Evolutionary conservation across 2,797 vertebrate genomes (phyloP).

Genomic region (Serranus cabrilla): DNA sequence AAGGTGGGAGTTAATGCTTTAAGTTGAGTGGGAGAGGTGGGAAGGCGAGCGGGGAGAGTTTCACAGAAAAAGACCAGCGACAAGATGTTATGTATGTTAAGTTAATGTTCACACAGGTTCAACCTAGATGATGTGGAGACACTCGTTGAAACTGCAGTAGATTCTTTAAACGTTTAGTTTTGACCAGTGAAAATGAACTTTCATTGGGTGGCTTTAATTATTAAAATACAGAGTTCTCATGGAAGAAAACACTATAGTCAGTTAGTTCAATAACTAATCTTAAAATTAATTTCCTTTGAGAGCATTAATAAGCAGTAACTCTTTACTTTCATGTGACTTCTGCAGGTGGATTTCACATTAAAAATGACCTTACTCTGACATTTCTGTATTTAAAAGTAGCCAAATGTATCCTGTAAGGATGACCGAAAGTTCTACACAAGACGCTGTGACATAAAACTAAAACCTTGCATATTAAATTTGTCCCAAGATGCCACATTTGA

Average conservation of each 20-base stretch:
- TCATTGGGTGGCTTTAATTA: slow-evolving; percentile 44
- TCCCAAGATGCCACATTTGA: neutral
- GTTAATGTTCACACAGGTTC: slow-evolving; percentile 41
- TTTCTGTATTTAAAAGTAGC: neutral
- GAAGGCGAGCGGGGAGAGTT: slow-evolving; percentile 46
- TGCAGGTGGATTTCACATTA: neutral
- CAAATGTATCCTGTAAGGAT: neutral
- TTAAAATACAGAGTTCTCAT: slow-evolving; percentile 39
- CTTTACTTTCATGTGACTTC: neutral
- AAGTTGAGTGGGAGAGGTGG: slow-evolving; percentile 63
- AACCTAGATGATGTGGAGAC: slow-evolving; percentile 10
- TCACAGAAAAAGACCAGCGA: slow-evolving; percentile 35
- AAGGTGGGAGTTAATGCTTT: slow-evolving; percentile 44
- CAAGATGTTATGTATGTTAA: slow-evolving; percentile 29
- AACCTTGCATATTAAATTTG: neutral
- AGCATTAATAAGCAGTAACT: neutral
- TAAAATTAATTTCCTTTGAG: neutral
- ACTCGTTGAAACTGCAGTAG: slow-evolving; percentile 3
- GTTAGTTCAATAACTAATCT: neutral
- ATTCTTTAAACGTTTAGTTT: slow-evolving; percentile 2
- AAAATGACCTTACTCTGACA: neutral
- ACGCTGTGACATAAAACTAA: neutral
- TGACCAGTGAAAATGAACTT: slow-evolving; percentile 21
- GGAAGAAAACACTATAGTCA: neutral
- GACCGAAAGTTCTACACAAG: neutral